These are phyloP conservation scores for Ivindomyrus marchei DNA, from an alignment of 2,113 vertebrate genomes.

Conservation along the genomic window DNA sequence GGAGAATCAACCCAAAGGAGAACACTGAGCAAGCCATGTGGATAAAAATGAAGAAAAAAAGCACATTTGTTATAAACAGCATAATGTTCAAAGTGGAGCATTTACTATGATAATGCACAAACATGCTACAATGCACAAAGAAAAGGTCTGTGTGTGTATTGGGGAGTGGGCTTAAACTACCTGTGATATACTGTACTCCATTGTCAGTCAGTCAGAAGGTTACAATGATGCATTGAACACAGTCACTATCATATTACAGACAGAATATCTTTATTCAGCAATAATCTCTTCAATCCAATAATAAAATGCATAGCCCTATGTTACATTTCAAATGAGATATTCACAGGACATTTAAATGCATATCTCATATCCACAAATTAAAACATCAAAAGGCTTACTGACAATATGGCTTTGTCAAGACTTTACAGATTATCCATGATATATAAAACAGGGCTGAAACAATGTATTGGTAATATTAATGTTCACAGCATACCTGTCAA, in stretches of 20 bases:
- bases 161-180: background rate
- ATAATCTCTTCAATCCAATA: background rate
- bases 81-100: background rate
- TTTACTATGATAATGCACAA: background rate
- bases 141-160: background rate
- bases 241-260: background rate
- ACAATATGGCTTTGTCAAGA: conserved; percentile 32
- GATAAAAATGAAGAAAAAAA: background rate
- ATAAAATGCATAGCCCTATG: background rate
- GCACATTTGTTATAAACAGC: too few relatives aligned
- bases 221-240: too few relatives aligned
- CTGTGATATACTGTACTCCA: background rate
- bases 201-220: background rate
- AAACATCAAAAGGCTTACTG: conserved; percentile 37
- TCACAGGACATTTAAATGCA: background rate
- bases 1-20: too few relatives aligned
- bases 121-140: background rate
- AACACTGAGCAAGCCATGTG: too few relatives aligned
- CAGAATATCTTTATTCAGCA: conserved; percentile 4
- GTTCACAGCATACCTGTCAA: background rate
- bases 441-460: background rate
- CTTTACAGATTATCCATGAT: background rate
- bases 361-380: background rate
- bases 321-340: background rate
- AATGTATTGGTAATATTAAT: background rate